Conservation (phyloP, 2,113 vertebrate species). For the Muntiacus muntjak region DNA sequence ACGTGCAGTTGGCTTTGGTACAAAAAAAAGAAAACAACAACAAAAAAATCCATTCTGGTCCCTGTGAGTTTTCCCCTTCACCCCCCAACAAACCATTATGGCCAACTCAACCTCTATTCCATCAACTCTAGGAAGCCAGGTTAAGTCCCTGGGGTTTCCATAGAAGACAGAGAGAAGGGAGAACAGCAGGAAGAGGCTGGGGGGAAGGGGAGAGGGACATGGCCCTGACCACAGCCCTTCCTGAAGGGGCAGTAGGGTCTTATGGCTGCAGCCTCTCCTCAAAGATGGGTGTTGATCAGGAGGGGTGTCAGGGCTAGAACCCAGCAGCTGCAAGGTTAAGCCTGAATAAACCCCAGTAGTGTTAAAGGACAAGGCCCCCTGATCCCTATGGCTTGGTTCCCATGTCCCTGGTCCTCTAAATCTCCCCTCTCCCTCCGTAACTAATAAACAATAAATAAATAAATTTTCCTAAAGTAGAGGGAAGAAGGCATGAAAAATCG, state of each 20-base stretch:
- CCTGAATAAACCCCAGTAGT: constrained; percentile 60
- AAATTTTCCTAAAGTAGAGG: constrained; percentile 63
- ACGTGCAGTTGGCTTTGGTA: constrained; percentile 76
- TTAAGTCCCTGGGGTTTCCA: neutral
- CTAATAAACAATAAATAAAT: constrained; percentile 80
- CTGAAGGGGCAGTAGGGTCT: neutral
- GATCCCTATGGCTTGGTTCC: constrained; percentile 76
- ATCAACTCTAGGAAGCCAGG: neutral
- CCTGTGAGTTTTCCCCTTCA: constrained; percentile 23
- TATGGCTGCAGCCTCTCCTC: neutral
- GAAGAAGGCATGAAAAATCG: constrained; percentile 65
- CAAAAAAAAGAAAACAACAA: constrained; percentile 66
- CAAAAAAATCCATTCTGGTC: constrained; percentile 63
- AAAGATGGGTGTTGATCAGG: neutral
- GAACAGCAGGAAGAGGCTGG: neutral
- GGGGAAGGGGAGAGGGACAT: neutral
- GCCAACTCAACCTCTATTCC: neutral
- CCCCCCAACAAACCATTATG: neutral
- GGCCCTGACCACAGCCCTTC: constrained; percentile 32
- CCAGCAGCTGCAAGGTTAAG: neutral
- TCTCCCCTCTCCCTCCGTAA: constrained; percentile 36
- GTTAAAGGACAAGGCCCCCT: constrained; percentile 60
- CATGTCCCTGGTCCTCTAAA: constrained; percentile 72
- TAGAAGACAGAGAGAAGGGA: neutral
- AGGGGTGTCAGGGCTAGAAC: neutral